Percentiles rank a stretch among this genome's conserved stretches.
Evolutionary conservation across 2,888 invertebrate genomes (phyloP).

Genomic region (Stenichneumon culpator): DNA sequence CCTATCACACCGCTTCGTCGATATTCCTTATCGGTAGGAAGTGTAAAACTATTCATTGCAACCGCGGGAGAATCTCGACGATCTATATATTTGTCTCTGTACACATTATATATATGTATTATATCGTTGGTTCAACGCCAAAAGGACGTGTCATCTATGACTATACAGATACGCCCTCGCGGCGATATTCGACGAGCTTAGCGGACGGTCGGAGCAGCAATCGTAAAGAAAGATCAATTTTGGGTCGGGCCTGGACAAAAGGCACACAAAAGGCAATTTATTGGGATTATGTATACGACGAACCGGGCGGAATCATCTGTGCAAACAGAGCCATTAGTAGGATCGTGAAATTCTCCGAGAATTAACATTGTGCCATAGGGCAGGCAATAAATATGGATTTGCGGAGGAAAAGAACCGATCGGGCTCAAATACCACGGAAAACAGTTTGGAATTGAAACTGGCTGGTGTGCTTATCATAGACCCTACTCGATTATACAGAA

Average conservation of each 20-base stretch:
- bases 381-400: constrained; percentile 66
- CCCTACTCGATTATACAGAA: background rate
- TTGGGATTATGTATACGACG: constrained; percentile 38
- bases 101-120: background rate
- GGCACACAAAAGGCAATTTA: constrained; percentile 45
- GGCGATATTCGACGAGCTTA: background rate
- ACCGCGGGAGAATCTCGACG: background rate
- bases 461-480: background rate
- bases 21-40: background rate
- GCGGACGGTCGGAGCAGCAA: constrained; percentile 1
- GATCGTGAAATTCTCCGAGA: constrained; percentile 60
- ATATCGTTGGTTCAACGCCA: background rate
- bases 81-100: background rate
- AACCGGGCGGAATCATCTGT: constrained; percentile 67
- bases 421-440: background rate
- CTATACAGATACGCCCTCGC: background rate
- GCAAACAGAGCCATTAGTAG: constrained; percentile 70
- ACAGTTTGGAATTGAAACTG: background rate
- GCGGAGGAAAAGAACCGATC: constrained; percentile 45
- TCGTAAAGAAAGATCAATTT: constrained; percentile 48
- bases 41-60: background rate
- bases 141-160: background rate
- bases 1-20: background rate
- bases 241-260: constrained; percentile 16
- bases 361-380: constrained; percentile 31